Conservation (phyloP, 2,113 vertebrate genomes). For the Pelobates fuscus region DNA sequence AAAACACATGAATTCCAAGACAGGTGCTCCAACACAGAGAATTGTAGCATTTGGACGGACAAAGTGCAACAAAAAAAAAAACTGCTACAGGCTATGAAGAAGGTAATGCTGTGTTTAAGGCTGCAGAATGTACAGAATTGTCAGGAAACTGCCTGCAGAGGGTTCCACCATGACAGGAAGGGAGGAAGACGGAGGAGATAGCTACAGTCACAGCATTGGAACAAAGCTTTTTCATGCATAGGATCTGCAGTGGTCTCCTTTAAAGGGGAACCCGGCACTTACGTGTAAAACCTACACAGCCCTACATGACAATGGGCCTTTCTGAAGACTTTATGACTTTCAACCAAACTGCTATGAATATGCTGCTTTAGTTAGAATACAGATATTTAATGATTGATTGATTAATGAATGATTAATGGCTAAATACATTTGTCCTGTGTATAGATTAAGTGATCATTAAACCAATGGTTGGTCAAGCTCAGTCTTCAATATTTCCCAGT, state of each 20-base stretch:
- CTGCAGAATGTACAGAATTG: conserved; percentile 1
- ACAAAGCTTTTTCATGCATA: conserved; percentile 80
- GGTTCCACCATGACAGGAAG: conserved; percentile 54
- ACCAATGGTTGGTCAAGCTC: too few species aligned
- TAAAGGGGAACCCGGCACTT: conserved; percentile 81
- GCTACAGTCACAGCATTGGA: conserved; percentile 67
- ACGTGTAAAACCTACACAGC: neutral
- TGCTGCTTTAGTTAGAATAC: too few species aligned
- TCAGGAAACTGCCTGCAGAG: conserved; percentile 27
- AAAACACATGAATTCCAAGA: neutral
- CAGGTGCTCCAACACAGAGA: neutral
- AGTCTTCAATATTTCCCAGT: too few species aligned
- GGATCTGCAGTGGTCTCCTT: conserved; percentile 88
- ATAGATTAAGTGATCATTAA: too few species aligned
- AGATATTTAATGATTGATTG: too few species aligned
- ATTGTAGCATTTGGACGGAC: neutral
- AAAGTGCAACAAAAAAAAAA: conserved; percentile 8
- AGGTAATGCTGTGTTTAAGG: conserved; percentile 1
- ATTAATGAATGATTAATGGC: too few species aligned
- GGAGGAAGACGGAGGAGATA: conserved; percentile 60
- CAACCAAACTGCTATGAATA: too few species aligned
- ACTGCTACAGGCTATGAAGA: conserved; percentile 8
- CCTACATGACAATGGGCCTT: neutral
- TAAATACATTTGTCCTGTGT: too few species aligned
- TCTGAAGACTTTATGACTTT: too few species aligned